Evolutionary conservation across 1,140 invertebrate species (phyloP).

Genomic region (Trialeurodes vaporariorum): DNA sequence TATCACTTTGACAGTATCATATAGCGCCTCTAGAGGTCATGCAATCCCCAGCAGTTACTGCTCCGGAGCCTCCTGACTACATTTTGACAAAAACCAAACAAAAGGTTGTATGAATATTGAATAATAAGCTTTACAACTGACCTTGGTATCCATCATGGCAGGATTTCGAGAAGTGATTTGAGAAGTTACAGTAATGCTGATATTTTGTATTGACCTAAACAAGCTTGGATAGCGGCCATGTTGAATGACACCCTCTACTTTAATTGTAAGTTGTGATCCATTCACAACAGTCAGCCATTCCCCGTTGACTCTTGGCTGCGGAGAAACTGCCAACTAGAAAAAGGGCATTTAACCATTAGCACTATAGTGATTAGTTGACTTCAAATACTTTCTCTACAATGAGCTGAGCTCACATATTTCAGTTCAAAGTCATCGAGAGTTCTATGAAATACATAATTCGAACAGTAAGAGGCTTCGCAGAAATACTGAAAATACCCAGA

Average conservation of each 20-base stretch:
- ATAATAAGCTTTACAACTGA: constrained; percentile 23
- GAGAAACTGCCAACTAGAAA: constrained; percentile 60
- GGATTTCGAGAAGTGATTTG: constrained; percentile 42
- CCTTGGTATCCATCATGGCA: constrained; percentile 37
- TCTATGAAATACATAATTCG: no score
- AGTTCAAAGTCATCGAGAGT: no score
- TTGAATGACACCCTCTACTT: constrained; percentile 76
- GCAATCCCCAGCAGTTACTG: constrained; percentile 10
- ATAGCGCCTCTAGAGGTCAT: no score
- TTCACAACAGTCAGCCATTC: constrained; percentile 63
- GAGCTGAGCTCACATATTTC: no score
- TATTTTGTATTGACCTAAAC: constrained; percentile 54
- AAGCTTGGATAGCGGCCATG: constrained; percentile 51
- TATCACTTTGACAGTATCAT: no score
- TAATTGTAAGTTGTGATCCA: constrained; percentile 66
- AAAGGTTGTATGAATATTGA: neutral
- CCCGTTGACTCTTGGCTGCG: constrained; percentile 61
- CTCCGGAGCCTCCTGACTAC: constrained; percentile 11
- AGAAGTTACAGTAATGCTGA: constrained; percentile 56
- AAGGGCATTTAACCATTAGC: no score
- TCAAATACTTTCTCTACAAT: no score
- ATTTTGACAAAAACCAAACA: neutral
- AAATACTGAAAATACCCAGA: no score
- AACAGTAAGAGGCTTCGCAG: no score
- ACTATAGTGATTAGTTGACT: no score